A percentile compares a stretch with the other conserved stretches of the same genome.
phyloP scores from a whole-genome alignment of 2,888 invertebrate genomes.

The Tetragnatha montana region DNA sequence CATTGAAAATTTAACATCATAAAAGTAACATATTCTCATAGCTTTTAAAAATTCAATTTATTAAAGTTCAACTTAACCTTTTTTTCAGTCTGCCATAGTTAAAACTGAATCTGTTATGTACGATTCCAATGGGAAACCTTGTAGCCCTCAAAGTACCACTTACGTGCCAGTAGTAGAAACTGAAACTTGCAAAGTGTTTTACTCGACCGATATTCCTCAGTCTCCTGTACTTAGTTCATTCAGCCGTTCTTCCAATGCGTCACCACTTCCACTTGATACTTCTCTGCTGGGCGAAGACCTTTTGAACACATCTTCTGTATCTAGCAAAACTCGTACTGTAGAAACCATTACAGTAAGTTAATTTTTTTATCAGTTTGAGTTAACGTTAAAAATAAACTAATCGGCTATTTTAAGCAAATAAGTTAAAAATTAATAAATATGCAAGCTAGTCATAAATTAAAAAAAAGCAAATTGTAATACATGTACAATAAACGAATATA shows the following conservation, averaged over 20 bases:
- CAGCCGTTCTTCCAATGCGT: conserved; percentile 66
- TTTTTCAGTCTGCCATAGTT: conserved; percentile 78
- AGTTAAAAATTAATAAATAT: neutral
- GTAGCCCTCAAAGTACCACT: conserved; percentile 79
- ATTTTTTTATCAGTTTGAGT: neutral
- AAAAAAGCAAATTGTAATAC: neutral
- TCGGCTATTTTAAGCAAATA: neutral
- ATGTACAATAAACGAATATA: neutral
- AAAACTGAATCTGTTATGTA: conserved; percentile 83
- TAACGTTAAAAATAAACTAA: neutral
- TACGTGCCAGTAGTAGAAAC: conserved; percentile 83
- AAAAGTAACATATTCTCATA: neutral
- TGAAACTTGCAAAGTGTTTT: conserved; percentile 81
- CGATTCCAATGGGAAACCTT: conserved; percentile 77
- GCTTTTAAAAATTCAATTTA: neutral
- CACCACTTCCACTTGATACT: conserved; percentile 68
- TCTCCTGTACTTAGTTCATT: conserved; percentile 57
- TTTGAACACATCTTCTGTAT: conserved; percentile 92
- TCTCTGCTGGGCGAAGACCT: conserved; percentile 84
- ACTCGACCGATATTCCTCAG: conserved; percentile 71
- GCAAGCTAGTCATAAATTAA: neutral
- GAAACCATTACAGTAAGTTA: conserved; percentile 94
- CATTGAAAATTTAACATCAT: neutral
- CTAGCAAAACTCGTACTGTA: conserved; percentile 97
- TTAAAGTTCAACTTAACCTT: neutral